Base-by-base conservation (phyloP, 2,888 invertebrate species). In the Pemphredon lugubris region DNA sequence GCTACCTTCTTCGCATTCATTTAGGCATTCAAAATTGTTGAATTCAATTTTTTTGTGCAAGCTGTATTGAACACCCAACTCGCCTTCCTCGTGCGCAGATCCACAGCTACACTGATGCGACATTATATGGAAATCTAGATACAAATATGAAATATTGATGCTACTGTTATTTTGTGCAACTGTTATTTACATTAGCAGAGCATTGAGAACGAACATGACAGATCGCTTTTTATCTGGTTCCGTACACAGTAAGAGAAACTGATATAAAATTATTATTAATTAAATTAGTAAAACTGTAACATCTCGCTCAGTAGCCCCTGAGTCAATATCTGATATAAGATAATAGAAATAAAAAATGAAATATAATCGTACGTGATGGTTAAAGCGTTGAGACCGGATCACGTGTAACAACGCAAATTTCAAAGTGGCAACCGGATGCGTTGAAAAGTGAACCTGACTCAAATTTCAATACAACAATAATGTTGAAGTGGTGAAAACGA, bases 31-130 rank as follows among this genome's bases (percentile, higher is more conserved):
- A 20, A 98, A 91, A 88, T 96, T 95, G 39, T 94, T 94, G 82
- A 93, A 93, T 89, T 98, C 96, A 83, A 98, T 98, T 92, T 97
- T 98, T 79, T 94, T 92, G 88, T 94, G 97, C 60, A 98, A 92
- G 91, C 95, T 97, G 85, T 96, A 97, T 77, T 95, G 93, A 48
- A 95, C 88, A 2, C 96, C 96, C 84, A 94, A 90, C 90, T 96
- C 95, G 42, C 45, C 69, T 42, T 84, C 84, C n/a, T 83, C 58
- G 34, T 88, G 88, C 45, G 60, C 32, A 60, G 47, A 63, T 48
- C 87, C 85, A 42, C 88, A 88, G 45, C 79, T 76, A 61, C 88
- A 88, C 14, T 67, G 82, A 47, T 83, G 82, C 23, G 79, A 64
- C 87, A 87, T 88, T 54, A 20, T 66, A 7, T 7, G 9, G 21